phyloP scores from a whole-genome alignment of 1,140 invertebrate genomes.

The Cydia strobilella region DNA sequence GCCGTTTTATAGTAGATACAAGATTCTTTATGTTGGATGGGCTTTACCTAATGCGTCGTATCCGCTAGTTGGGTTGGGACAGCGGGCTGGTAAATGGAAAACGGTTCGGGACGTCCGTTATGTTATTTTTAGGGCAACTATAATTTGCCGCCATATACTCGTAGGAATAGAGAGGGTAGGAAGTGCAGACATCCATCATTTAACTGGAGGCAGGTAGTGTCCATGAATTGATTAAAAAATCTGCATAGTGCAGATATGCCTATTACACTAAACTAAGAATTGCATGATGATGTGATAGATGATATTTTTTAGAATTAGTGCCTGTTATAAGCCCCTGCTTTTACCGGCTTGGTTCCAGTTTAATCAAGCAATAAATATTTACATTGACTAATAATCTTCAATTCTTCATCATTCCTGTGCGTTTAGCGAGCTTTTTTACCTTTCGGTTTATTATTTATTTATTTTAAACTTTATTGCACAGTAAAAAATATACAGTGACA shows the following conservation, averaged over 20 bases:
- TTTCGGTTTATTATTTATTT: background rate
- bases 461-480: no score
- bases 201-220: background rate
- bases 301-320: background rate
- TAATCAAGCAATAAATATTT: background rate
- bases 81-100: slow-evolving; percentile 13
- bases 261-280: background rate
- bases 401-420: background rate
- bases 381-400: background rate
- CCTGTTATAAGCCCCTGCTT: background rate
- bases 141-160: slow-evolving; percentile 9
- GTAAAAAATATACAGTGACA: no score
- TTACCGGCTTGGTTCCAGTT: background rate
- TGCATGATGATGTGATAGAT: slow-evolving; percentile 1
- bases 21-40: background rate
- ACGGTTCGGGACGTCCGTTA: slow-evolving; percentile 17
- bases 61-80: slow-evolving; percentile 13
- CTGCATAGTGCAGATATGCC: background rate
- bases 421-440: background rate
- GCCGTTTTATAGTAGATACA: background rate
- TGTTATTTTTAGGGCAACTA: slow-evolving; percentile 27
- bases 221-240: background rate
- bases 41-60: slow-evolving; percentile 5
- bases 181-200: slow-evolving; percentile 7
- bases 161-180: background rate